Base-by-base conservation (phyloP, 1,140 invertebrate genomes). In the Sminthurides bifidus region DNA sequence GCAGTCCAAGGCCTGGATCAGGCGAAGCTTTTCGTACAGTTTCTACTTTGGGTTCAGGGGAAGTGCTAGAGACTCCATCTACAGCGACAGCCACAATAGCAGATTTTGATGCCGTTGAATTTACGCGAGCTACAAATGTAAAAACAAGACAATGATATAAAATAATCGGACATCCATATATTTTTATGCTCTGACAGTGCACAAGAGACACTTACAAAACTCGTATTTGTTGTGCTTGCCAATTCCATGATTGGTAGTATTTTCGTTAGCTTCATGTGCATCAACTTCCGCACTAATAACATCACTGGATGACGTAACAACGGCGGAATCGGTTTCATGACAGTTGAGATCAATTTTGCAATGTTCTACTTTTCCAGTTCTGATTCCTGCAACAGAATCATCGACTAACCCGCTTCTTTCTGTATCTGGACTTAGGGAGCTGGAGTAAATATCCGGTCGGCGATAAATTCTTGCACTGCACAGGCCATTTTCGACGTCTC, bases 391-490 rank as follows among this genome's bases (percentile, higher is more conserved):
- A 61, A 26, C 59, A 70, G 79, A 30, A 46, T 26, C 6, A 41
- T 46, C 41, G 2, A 14, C 40, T 12, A 17, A 82, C 61, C 83
- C 81, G 65, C 84, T 81, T n/a, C n/a, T 15, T 56, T 49, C 49
- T 53, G 54, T 29, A 82, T 72, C 65, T 79, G 80, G 4, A 79
- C 79, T 37, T 81, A 74, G 66, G 81, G 51, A 51, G 37, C 54
- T 60, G 3, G 48, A 43, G 23, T 45, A 53, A 35, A 52, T 38
- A 54, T 35, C 33, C 24, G 30, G 24, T 40, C 56, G 46, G 44
- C 52, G 38, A 41, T 45, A 50, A 14, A 27, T 44, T 40, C 43
- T 54, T 10, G 40, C 38, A 35, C 26, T 29, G 17, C 17, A 35
- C 17, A 54, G 30, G 26, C 26, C 48, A 43, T 29, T 58, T 29